phyloP scores from a whole-genome alignment of 2,797 vertebrate species.

The Sebastes matsubarae region DNA sequence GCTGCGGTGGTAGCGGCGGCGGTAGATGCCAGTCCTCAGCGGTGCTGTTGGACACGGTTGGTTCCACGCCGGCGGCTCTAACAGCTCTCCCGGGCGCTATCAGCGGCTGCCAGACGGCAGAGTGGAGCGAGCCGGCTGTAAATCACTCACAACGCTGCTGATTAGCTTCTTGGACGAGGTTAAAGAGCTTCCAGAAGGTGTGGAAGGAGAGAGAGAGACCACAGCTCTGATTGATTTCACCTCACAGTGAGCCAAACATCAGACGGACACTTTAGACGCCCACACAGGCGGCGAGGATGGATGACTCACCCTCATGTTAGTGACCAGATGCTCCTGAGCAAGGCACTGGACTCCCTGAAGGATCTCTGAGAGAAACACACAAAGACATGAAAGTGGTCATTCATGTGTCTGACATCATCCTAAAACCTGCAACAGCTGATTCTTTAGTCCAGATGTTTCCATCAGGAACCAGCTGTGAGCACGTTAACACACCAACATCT shows the following conservation, averaged over 20 bases:
- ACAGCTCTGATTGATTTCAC: constrained; percentile 18
- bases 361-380: neutral
- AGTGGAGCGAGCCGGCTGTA: constrained; percentile 22
- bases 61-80: constrained; percentile 45
- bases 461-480: too few relatives aligned
- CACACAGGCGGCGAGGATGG: neutral
- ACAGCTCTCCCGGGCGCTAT: constrained; percentile 47
- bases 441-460: too few relatives aligned
- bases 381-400: too few relatives aligned
- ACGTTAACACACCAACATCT: too few relatives aligned
- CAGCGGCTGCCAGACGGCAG: constrained; percentile 36
- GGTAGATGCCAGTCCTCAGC: constrained; percentile 14
- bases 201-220: neutral
- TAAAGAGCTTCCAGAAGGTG: constrained; percentile 49
- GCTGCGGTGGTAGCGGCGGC: neutral
- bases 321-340: neutral
- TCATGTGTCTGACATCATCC: too few relatives aligned
- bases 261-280: neutral
- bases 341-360: neutral
- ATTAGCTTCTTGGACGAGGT: constrained; percentile 41
- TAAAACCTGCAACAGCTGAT: too few relatives aligned
- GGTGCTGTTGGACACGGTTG: constrained; percentile 38
- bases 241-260: constrained; percentile 9
- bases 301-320: neutral
- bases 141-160: constrained; percentile 42